Base-by-base conservation (phyloP, 2,797 vertebrate species). In the Hydrocynus forskahlii region DNA sequence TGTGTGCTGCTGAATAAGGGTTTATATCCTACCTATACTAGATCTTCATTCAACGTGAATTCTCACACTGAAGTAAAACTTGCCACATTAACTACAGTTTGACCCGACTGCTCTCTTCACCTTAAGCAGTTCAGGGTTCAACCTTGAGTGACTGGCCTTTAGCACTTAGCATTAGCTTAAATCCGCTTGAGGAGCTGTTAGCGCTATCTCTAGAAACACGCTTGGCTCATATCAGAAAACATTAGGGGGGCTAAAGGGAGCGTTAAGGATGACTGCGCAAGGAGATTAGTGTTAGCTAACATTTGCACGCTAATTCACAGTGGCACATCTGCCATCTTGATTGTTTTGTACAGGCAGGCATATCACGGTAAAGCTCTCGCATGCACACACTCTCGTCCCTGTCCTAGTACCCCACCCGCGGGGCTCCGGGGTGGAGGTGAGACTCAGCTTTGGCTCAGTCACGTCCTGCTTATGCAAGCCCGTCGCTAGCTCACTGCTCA, bases 251-350 rank as follows among this genome's bases (percentile, higher is more conserved):
- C 35, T 63, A 85, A 75, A 78, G 64, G 60, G 75, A 85, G 72
- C 16, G 57, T 71, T 68, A 23, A 79, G 74, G 69, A 82, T 23
- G 40, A 80, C 78, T 78, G 84, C 66, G 75, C 77, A 69, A 60
- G 64, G 79, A 74, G 80, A 81, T 82, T 85, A 84, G 74, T 66
- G 4, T 76, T 84, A 45, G 82, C 84, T 82, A 78, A 80, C 78
- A 73, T 80, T 67, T 80, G 81, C 48, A 57, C 59, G 43, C 73
- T 85, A 87, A 84, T 87, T 85, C 84, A 62, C 79, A 80, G 79
- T 85, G 84, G 81, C 84, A 80, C 80, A 80, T 83, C 73, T 85
- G 84, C 82, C 82, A 84, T 85, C 80, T 80, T 85, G 86, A 80
- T 85, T 83, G 84, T 85, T 85, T 80, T 48, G 43, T 23, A 50